Evolutionary conservation across 2,888 invertebrate genomes (phyloP).

Genomic region (Brachynemurus nebulosus): DNA sequence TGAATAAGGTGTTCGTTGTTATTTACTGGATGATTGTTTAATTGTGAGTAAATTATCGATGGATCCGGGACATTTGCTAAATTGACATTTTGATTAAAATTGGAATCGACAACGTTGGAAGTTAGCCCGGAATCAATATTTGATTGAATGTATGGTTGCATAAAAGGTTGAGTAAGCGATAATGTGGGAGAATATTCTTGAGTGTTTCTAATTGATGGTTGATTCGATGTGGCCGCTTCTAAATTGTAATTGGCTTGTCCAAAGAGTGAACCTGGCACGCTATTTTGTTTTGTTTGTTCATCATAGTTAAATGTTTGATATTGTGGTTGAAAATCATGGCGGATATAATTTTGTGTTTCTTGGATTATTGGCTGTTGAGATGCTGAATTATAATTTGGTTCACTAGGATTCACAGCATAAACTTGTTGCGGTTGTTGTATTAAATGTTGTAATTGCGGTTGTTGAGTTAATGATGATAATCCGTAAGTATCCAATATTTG

Average conservation of each 20-base stretch:
- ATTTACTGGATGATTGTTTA: constrained; percentile 10
- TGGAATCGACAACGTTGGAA: constrained; percentile 29
- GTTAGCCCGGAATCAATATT: constrained; percentile 31
- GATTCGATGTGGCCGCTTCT: not conserved
- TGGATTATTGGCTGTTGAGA: constrained; percentile 26
- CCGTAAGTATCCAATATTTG: constrained; percentile 34
- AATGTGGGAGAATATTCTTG: not conserved
- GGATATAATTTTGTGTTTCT: not conserved
- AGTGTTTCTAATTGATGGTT: not conserved
- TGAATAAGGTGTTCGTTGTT: constrained; percentile 20
- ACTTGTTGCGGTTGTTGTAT: constrained; percentile 27
- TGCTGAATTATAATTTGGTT: constrained; percentile 35
- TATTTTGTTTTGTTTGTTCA: constrained; percentile 26
- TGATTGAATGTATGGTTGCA: constrained; percentile 34
- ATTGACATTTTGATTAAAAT: constrained; percentile 18
- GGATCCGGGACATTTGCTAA: not conserved
- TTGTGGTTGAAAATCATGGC: constrained; percentile 29
- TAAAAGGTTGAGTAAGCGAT: too few relatives aligned
- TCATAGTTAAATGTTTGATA: constrained; percentile 35
- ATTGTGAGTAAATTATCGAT: not conserved
- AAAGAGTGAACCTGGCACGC: not conserved
- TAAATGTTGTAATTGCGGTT: constrained; percentile 29
- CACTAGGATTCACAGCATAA: constrained; percentile 32
- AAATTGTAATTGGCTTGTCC: not conserved
- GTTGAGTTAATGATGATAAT: constrained; percentile 31